Percentiles rank a stretch among this genome's conserved stretches.
Conservation (phyloP, 2,113 vertebrate species). For the Mola mola region DNA sequence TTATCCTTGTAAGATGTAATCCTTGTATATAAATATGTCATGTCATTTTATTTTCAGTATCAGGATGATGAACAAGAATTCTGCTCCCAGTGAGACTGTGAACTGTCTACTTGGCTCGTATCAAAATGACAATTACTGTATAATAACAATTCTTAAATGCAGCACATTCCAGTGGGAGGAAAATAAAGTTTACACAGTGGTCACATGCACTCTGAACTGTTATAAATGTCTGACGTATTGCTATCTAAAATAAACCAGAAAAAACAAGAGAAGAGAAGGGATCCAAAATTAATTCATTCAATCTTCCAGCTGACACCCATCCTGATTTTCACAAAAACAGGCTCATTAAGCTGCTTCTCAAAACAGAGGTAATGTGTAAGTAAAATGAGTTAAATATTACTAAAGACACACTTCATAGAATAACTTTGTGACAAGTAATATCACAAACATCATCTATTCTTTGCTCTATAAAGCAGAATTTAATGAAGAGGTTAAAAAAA, state of each 20-base stretch:
- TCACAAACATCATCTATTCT: background rate
- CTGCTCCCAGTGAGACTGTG: no score
- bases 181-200: slow-evolving; percentile 5
- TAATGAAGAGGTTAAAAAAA: background rate
- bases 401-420: no score
- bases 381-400: no score
- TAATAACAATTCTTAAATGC: background rate
- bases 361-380: no score
- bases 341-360: no score
- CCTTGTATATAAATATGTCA: background rate
- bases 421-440: no score
- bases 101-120: no score
- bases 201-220: slow-evolving; percentile 3
- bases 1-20: background rate
- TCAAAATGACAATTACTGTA: no score
- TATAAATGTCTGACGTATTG: background rate
- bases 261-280: slow-evolving; percentile 14
- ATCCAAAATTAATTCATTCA: no score
- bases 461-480: background rate
- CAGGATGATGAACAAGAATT: background rate
- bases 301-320: no score
- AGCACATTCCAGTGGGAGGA: slow-evolving; percentile 8
- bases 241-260: slow-evolving; percentile 7
- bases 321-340: no score
- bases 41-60: background rate